Conservation (phyloP, 1,140 invertebrate genomes). For the Teleogryllus occipitalis region DNA sequence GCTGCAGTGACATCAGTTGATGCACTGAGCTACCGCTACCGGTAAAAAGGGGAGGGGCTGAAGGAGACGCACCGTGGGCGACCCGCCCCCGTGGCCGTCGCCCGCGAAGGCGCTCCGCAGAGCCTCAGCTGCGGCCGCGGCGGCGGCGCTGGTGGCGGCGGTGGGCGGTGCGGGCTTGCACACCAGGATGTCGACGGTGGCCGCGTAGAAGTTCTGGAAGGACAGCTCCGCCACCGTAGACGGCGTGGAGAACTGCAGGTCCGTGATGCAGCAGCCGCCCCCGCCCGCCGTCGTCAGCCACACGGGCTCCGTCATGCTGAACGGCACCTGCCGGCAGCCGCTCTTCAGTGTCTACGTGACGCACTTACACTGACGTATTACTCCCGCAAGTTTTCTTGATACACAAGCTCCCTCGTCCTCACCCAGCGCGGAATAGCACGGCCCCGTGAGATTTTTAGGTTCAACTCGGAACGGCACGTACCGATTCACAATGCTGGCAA, state of each 20-base stretch:
- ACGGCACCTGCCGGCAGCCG: neutral
- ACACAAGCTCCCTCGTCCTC: too few relatives aligned
- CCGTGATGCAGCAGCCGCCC: neutral
- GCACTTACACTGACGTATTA: too few relatives aligned
- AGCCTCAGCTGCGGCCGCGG: neutral
- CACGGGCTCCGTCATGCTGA: neutral
- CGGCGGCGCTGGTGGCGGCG: too few relatives aligned
- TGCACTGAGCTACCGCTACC: too few relatives aligned
- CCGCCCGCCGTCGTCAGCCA: neutral
- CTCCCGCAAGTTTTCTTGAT: too few relatives aligned
- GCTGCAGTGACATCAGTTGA: too few relatives aligned
- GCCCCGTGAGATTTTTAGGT: too few relatives aligned
- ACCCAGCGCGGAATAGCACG: too few relatives aligned
- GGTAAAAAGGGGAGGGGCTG: too few relatives aligned
- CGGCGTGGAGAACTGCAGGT: neutral
- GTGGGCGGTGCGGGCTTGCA: neutral
- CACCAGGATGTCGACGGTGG: neutral
- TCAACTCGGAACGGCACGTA: too few relatives aligned
- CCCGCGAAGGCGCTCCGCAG: neutral
- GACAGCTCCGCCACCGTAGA: neutral
- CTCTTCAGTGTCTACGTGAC: too few relatives aligned
- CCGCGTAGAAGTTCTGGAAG: neutral
- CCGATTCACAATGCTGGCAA: too few relatives aligned
- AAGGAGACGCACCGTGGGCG: neutral
- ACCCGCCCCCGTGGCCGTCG: neutral